Evolutionary conservation across 2,113 vertebrate species (phyloP).

Genomic region (Martes martes): DNA sequence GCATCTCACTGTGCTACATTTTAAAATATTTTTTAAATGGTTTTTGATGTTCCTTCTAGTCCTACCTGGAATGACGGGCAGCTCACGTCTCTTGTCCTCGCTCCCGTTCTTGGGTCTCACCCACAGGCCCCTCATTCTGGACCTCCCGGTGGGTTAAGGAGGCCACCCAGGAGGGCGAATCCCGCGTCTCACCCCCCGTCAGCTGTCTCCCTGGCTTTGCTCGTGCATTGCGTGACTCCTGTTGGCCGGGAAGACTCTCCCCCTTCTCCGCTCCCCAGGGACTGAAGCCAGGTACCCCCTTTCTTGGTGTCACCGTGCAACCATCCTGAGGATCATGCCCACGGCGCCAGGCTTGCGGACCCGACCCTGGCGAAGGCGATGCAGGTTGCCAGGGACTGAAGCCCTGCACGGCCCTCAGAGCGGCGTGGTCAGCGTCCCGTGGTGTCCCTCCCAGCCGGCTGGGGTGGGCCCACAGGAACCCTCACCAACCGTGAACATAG

Average conservation of each 20-base stretch:
- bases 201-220: neutral
- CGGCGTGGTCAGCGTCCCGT: too few relatives aligned
- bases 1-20: neutral
- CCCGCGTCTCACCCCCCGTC: accelerated
- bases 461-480: neutral
- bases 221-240: neutral
- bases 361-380: too few relatives aligned
- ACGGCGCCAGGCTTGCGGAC: neutral
- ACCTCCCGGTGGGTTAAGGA: neutral
- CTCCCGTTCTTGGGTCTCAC: accelerated
- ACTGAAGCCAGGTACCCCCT: neutral
- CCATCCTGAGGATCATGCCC: neutral
- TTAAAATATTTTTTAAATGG: neutral
- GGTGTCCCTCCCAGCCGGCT: too few relatives aligned
- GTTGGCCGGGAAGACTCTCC: accelerated
- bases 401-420: too few relatives aligned
- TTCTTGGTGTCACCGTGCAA: neutral
- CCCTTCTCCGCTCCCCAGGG: neutral
- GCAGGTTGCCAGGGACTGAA: too few relatives aligned
- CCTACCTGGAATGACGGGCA: too few relatives aligned
- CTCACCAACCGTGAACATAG: accelerated
- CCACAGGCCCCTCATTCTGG: neutral
- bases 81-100: accelerated
- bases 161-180: neutral
- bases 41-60: too few relatives aligned